Base-by-base conservation (phyloP, 2,797 vertebrate species). In the Petrocephalus schoutedeni region DNA sequence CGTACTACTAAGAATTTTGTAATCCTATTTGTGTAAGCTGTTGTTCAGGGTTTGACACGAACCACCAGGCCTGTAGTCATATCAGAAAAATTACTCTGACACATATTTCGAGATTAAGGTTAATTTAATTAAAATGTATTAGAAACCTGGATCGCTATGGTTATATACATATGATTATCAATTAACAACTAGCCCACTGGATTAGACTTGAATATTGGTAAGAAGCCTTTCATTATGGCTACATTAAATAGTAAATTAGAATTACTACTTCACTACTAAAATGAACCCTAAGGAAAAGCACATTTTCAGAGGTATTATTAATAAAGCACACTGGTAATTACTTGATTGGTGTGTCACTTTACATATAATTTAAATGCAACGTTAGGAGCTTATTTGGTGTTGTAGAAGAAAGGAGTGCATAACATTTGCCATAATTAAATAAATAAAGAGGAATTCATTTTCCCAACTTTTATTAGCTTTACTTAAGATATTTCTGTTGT, bases 401-500 rank as follows among this genome's bases (percentile, higher is more conserved):
- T 77, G 16, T 77, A 77, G 32, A 77, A 9, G 12, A 57, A 77
- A 77, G 41, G 51, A 84, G 80, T 84, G 80, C 80, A 28, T 23
- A 54, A 54, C 80, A 51, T 54, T 23, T 21, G 45, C 21, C 19
- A 23, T 21, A 8, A 83, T 23, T 53, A 23, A 23, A 5, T 21
- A 84, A 90, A 49, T 1, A 1, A 91, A 83, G 64, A 71, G 64
- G 54, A 87, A 90, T 90, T 0, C 19, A 92, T 74, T 87, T 92
- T 89, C 90, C 90, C 90, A 93, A 89, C 88, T 91, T 96, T 95
- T 95, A 95, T 95, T 95, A 90, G 92, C 93, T 93, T 91, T 58
- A 77, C 53, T 93, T 93, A 91, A 90, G 90, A 91, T 93, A 89
- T 59, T 89, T 92, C 93, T 91, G 90, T 91, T 93, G 92, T 93